These are phyloP conservation scores for Thymelicus acteon DNA, from an alignment of 2,888 invertebrate species.

Conservation along the genomic window DNA sequence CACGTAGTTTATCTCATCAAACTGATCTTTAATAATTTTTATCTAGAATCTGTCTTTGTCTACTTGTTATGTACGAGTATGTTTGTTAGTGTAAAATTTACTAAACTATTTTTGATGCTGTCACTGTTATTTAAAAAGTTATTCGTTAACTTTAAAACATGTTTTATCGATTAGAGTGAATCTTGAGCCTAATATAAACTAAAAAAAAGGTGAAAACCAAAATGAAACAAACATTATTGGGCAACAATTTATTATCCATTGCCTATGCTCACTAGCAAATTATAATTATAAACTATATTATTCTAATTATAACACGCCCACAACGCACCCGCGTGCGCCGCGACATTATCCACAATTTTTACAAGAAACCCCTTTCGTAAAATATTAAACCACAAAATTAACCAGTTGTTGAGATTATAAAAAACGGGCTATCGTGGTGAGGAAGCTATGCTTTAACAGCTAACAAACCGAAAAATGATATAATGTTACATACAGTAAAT, in stretches of 20 bases:
- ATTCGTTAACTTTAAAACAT: too few relatives aligned
- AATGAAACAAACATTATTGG: slow-evolving; percentile 47
- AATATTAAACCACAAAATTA: slow-evolving; percentile 47
- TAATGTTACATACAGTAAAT: slow-evolving; percentile 27
- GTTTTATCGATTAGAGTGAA: too few relatives aligned
- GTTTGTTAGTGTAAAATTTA: too few relatives aligned
- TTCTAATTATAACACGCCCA: slow-evolving; percentile 42
- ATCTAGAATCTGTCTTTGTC: too few relatives aligned
- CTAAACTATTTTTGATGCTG: too few relatives aligned
- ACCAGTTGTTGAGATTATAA: slow-evolving; percentile 48
- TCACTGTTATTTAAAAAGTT: too few relatives aligned
- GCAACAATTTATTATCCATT: slow-evolving; percentile 54
- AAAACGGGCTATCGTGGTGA: slow-evolving; percentile 46
- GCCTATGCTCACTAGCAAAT: slow-evolving; percentile 46
- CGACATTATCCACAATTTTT: slow-evolving; percentile 46
- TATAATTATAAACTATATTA: slow-evolving; percentile 43
- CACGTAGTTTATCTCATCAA: too few relatives aligned
- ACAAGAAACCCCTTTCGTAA: slow-evolving; percentile 41
- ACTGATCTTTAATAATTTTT: too few relatives aligned
- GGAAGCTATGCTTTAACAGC: slow-evolving; percentile 42
- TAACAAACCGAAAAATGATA: slow-evolving; percentile 14
- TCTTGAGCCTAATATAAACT: too few relatives aligned
- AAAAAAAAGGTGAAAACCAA: background rate
- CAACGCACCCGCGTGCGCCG: slow-evolving; percentile 15
- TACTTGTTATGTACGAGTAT: too few relatives aligned